phyloP scores from a whole-genome alignment of 92 coral and sea anemone species.

The Porites cylindrica region DNA sequence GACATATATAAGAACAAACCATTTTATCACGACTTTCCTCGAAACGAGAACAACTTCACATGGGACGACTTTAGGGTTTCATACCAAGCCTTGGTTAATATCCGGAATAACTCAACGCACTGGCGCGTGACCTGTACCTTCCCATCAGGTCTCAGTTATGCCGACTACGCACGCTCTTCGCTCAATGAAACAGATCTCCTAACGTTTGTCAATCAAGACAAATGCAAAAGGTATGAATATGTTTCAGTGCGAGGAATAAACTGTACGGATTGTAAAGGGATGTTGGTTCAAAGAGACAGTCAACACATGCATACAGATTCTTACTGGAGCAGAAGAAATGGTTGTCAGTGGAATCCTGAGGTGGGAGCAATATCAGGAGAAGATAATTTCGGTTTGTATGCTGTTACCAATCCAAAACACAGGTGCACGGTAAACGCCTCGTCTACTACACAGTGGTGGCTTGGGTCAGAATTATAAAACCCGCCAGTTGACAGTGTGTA shows the following conservation, averaged over 20 bases:
- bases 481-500: neutral
- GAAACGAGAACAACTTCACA: constrained; percentile 38
- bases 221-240: constrained; percentile 21
- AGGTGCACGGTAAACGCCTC: constrained; percentile 18
- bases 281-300: constrained; percentile 32
- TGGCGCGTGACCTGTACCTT: constrained; percentile 61
- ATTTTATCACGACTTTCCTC: constrained; percentile 38
- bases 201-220: constrained; percentile 24
- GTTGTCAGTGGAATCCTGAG: constrained; percentile 23
- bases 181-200: constrained; percentile 23
- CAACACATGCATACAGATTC: constrained; percentile 50
- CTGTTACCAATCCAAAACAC: neutral
- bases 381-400: constrained; percentile 40
- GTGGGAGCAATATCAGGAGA: neutral
- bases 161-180: constrained; percentile 52
- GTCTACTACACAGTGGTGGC: constrained; percentile 51
- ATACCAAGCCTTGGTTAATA: constrained; percentile 18
- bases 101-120: constrained; percentile 48
- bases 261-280: constrained; percentile 22
- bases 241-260: constrained; percentile 40
- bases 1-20: constrained; percentile 12
- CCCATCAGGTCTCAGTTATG: constrained; percentile 38
- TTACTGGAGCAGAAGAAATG: constrained; percentile 27
- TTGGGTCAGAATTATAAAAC: constrained; percentile 17
- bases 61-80: constrained; percentile 61